Evolutionary conservation across 2,113 vertebrate genomes (phyloP).

Genomic region (Scartelaos histophorus): DNA sequence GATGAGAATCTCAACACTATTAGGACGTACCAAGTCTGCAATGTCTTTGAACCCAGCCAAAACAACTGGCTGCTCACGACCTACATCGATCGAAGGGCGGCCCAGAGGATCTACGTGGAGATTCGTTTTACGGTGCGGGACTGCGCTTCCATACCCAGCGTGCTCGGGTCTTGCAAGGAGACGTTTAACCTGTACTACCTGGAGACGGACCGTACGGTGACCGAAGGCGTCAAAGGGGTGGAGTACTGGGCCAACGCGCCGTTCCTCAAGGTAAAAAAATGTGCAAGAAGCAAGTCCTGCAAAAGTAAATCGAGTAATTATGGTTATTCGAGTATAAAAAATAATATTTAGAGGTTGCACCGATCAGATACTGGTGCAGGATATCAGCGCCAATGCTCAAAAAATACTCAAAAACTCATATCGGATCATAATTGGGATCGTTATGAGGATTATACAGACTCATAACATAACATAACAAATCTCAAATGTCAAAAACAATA

Average conservation of each 20-base stretch:
- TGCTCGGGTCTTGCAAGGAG: conserved; percentile 97
- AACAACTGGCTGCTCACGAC: conserved; percentile 99
- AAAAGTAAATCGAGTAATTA: too few relatives aligned
- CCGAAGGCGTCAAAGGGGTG: conserved; percentile 85
- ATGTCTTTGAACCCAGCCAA: conserved; percentile 97
- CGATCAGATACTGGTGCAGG: too few relatives aligned
- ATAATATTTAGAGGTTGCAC: too few relatives aligned
- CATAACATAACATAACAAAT: too few relatives aligned
- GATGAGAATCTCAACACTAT: conserved; percentile 98
- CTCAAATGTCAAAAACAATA: too few relatives aligned
- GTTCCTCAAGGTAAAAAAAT: conserved; percentile 86
- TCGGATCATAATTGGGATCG: too few relatives aligned
- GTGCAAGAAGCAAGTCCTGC: not conserved
- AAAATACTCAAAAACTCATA: too few relatives aligned
- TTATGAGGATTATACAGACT: too few relatives aligned
- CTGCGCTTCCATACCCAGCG: conserved; percentile 96
- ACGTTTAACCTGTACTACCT: conserved; percentile 99
- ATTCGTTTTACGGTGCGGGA: conserved; percentile 98
- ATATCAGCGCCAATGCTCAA: too few relatives aligned
- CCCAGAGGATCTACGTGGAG: conserved; percentile 95
- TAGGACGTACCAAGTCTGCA: conserved; percentile 98
- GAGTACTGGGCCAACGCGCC: conserved; percentile 93
- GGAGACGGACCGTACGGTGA: conserved; percentile 88
- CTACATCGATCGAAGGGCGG: conserved; percentile 88
- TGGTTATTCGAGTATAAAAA: too few relatives aligned